Evolutionary conservation across 2,113 vertebrate species (phyloP), one percentile per base, ranked within the genome.

Genomic region (Chloroceryle aenea): DNA sequence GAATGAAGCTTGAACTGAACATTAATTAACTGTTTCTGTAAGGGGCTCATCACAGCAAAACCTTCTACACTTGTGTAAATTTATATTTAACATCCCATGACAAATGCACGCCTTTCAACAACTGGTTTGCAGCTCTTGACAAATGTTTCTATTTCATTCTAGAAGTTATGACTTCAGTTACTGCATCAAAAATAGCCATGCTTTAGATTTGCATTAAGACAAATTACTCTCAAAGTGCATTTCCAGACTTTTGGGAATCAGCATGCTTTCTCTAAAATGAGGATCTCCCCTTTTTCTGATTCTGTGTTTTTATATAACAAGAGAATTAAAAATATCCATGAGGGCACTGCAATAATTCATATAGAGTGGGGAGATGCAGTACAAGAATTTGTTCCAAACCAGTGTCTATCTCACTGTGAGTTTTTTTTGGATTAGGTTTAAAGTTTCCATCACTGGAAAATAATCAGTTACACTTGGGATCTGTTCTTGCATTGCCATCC

Each of bases 361-460:
- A 56, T 64, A 38, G 75, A 80, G 62, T 50, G 38, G 45, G 53
- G 43, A 71, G 59, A 63, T 72, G 59, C 55, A 86, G 84, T 89
- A 89, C 53, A 89, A 67, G 82, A 94, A 95, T 93, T 80, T 71
- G 34, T 97, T 97, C 90, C 95, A 96, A 97, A 95, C 85, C 94
- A 95, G 45, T 76, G 43, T 95, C 69, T 97, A 59, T 81, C 56
- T 93, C 80, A 95, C 80, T 94, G 10, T 66, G 59, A 20, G 36
- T 79, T 81, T 66, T 95, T 95, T 94, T 94, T 95, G 67, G 61
- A 89, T 89, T 96, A 87, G 83, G 10, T 38, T 94, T 92, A 64
- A 93, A 90, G 61, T 90, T 93, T 87, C 92, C 91, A 76, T 77
- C 48, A 58, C 74, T 96, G 90, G 77, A 93, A 90, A 87, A 94